Evolutionary conservation across 2,888 invertebrate genomes (phyloP).

Genomic region (Epinotia bilunana): DNA sequence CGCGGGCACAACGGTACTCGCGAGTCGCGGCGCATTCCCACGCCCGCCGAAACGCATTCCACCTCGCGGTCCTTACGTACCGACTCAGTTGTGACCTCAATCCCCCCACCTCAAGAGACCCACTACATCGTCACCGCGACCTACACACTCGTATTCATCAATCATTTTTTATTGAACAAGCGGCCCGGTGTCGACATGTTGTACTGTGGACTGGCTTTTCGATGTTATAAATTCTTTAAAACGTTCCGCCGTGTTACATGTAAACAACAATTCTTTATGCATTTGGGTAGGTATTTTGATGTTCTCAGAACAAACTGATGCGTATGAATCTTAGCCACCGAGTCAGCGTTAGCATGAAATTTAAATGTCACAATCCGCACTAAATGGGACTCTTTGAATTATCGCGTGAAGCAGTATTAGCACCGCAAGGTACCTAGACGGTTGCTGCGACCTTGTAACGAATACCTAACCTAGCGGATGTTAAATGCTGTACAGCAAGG

Average conservation of each 20-base stretch:
- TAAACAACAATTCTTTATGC: neutral
- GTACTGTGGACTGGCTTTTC: slow-evolving; percentile 35
- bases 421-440: slow-evolving; percentile 15
- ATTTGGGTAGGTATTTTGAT: slow-evolving; percentile 1
- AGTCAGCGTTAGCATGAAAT: neutral
- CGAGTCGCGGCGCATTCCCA: slow-evolving; percentile 81
- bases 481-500: slow-evolving; percentile 55
- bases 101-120: slow-evolving; percentile 57
- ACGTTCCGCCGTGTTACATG: slow-evolving; percentile 46
- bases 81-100: slow-evolving; percentile 69
- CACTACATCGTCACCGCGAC: slow-evolving; percentile 55
- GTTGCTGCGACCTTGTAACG: slow-evolving; percentile 57
- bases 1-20: slow-evolving; percentile 79
- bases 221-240: slow-evolving; percentile 47
- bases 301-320: neutral
- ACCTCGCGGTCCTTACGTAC: slow-evolving; percentile 56
- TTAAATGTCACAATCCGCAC: slow-evolving; percentile 1
- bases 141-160: slow-evolving; percentile 59
- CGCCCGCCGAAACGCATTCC: slow-evolving; percentile 73
- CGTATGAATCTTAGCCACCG: neutral
- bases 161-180: slow-evolving; percentile 57
- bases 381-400: neutral
- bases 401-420: slow-evolving; percentile 7
- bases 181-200: slow-evolving; percentile 48
- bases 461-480: slow-evolving; percentile 57